Percentiles rank a stretch among this genome's conserved stretches.
Conservation (phyloP, 1,140 invertebrate species). For the Brachionus rubens region DNA sequence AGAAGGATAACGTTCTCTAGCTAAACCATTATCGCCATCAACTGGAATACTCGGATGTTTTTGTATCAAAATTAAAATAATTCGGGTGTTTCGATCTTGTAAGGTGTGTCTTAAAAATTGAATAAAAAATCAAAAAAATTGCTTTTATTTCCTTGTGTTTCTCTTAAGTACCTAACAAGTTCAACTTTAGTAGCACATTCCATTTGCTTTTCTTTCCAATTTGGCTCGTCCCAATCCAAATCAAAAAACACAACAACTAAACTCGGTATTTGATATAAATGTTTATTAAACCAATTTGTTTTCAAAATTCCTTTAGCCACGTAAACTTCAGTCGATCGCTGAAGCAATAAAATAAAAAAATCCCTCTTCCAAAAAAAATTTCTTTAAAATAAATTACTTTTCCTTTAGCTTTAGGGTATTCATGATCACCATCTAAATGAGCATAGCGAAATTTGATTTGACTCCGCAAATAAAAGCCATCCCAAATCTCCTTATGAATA, state of each 20-base stretch:
- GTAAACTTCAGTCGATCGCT: conserved; percentile 20
- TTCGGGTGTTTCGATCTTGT: conserved; percentile 76
- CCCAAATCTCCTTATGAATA: conserved; percentile 84
- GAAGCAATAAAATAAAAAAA: neutral
- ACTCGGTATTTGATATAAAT: conserved; percentile 81
- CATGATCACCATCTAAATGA: conserved; percentile 69
- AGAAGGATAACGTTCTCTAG: conserved; percentile 79
- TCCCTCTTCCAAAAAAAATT: neutral
- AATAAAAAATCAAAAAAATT: conserved; percentile 9
- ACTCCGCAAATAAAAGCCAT: conserved; percentile 77
- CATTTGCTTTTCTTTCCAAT: conserved; percentile 88
- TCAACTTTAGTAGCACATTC: conserved; percentile 87
- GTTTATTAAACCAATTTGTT: conserved; percentile 90
- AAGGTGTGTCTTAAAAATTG: conserved; percentile 64
- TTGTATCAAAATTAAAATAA: conserved; percentile 84
- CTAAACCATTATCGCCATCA: conserved; percentile 75
- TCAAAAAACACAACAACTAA: conserved; percentile 92
- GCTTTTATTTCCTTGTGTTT: neutral
- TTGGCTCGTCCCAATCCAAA: conserved; percentile 88
- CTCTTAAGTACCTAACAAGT: conserved; percentile 69
- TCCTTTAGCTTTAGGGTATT: conserved; percentile 82
- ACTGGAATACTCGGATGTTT: conserved; percentile 69
- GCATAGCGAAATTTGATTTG: conserved; percentile 76
- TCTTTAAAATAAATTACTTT: conserved; percentile 65
- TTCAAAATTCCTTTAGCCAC: conserved; percentile 85